These are phyloP conservation scores for Acropora tenuis DNA, from an alignment of 64 coral and sea anemone species.

Conservation along the genomic window DNA sequence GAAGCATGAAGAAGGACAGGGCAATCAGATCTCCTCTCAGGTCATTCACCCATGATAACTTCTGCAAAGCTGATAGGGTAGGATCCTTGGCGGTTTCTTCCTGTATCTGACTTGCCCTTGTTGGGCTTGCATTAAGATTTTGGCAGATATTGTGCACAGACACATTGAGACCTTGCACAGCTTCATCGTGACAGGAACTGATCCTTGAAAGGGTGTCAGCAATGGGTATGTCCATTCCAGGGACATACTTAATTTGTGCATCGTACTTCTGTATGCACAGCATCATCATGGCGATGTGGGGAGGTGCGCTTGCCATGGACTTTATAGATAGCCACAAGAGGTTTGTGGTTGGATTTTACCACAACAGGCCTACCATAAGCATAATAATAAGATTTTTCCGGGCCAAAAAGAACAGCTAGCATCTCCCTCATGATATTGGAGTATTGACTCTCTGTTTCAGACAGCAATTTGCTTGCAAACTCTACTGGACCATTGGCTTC, in stretches of 20 bases:
- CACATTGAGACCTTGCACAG: conserved; percentile 20
- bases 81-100: conserved; percentile 45
- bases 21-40: conserved; percentile 51
- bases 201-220: conserved; percentile 50
- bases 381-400: conserved; percentile 61
- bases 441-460: conserved; percentile 1
- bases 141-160: conserved; percentile 28
- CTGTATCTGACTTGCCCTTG: conserved; percentile 35
- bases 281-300: conserved; percentile 35
- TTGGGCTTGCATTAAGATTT: conserved; percentile 51
- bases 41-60: conserved; percentile 43
- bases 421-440: conserved; percentile 43
- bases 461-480: conserved; percentile 35
- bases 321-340: conserved; percentile 46
- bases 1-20: background rate
- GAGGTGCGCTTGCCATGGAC: conserved; percentile 36
- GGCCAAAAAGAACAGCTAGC: conserved; percentile 48
- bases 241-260: conserved; percentile 54
- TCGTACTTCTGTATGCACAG: conserved; percentile 61
- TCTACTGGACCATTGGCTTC: conserved; percentile 41
- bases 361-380: conserved; percentile 39
- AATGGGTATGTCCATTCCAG: conserved; percentile 39
- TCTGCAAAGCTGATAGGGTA: background rate
- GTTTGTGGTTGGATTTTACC: conserved; percentile 56
- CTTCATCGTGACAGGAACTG: conserved; percentile 53